Percentiles rank a stretch among this genome's conserved stretches.
These are phyloP conservation scores for Acyrthosiphon pisum DNA, from an alignment of 1,140 invertebrate species.

Conservation along the genomic window DNA sequence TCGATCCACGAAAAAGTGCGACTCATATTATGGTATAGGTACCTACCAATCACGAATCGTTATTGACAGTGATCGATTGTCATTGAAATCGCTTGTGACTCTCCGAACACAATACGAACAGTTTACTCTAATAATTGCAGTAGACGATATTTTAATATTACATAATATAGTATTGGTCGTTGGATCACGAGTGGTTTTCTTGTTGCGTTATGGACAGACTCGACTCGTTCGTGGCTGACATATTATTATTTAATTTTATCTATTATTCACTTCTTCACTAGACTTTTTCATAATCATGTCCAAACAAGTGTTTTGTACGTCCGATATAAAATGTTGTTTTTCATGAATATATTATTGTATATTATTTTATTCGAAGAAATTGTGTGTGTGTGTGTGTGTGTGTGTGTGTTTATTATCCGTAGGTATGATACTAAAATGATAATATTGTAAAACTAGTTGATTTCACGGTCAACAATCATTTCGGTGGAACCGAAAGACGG, in stretches of 20 bases:
- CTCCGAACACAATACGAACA: background rate
- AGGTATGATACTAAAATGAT: background rate
- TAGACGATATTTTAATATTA: background rate
- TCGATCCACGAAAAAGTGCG: background rate
- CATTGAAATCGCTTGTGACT: background rate
- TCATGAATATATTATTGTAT: background rate
- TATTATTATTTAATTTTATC: background rate
- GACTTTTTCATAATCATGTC: background rate
- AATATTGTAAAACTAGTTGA: background rate
- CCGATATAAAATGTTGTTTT: background rate
- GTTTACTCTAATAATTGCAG: background rate
- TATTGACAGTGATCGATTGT: background rate
- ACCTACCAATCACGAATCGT: background rate
- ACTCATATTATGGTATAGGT: too few relatives aligned
- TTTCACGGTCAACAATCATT: slow-evolving; percentile 39
- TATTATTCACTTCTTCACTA: background rate
- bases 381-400: background rate
- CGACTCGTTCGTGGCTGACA: background rate
- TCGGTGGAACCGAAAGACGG: background rate
- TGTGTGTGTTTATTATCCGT: background rate
- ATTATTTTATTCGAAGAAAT: background rate
- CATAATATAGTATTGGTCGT: background rate
- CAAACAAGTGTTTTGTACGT: background rate
- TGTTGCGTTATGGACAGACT: background rate
- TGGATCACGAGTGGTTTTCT: background rate